Evolutionary conservation across 2,113 vertebrate species (phyloP).

Genomic region (Neotoma lepida): DNA sequence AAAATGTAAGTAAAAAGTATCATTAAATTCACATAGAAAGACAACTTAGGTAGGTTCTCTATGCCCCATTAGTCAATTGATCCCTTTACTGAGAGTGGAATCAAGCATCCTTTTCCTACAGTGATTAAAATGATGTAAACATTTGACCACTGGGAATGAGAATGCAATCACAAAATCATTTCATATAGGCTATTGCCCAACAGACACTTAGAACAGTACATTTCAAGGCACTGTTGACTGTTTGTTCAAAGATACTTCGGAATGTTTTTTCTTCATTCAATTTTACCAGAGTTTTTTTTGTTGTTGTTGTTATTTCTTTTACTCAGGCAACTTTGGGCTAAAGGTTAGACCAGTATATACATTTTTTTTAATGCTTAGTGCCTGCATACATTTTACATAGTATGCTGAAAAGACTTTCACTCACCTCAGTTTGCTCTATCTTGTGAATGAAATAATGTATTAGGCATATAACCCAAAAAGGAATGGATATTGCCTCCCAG

Average conservation of each 20-base stretch:
- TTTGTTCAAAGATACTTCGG: constrained; percentile 58
- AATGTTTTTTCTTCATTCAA: constrained; percentile 38
- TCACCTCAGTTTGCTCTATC: not conserved
- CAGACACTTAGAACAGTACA: constrained; percentile 41
- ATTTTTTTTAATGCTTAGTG: not conserved
- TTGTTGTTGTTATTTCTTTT: constrained; percentile 58
- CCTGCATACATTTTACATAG: not conserved
- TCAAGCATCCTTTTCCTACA: constrained; percentile 55
- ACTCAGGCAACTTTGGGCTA: constrained; percentile 32
- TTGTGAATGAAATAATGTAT: not conserved
- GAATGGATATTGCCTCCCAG: not conserved
- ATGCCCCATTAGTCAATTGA: constrained; percentile 57
- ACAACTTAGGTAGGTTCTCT: constrained; percentile 39
- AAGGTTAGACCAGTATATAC: constrained; percentile 14
- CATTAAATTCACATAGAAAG: constrained; percentile 15
- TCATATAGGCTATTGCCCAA: constrained; percentile 49
- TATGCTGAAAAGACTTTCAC: not conserved
- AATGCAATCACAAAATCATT: constrained; percentile 63
- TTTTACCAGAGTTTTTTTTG: constrained; percentile 57
- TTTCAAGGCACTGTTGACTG: constrained; percentile 47
- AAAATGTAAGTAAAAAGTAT: constrained; percentile 59
- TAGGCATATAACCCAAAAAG: constrained; percentile 19
- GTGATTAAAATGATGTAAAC: constrained; percentile 60
- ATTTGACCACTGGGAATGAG: constrained; percentile 45
- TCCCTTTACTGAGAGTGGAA: constrained; percentile 55